A percentile compares a stretch with the other conserved stretches of the same genome.
These are phyloP conservation scores for Puffinus mauretanicus DNA, from an alignment of 2,113 vertebrate species.

Conservation along the genomic window DNA sequence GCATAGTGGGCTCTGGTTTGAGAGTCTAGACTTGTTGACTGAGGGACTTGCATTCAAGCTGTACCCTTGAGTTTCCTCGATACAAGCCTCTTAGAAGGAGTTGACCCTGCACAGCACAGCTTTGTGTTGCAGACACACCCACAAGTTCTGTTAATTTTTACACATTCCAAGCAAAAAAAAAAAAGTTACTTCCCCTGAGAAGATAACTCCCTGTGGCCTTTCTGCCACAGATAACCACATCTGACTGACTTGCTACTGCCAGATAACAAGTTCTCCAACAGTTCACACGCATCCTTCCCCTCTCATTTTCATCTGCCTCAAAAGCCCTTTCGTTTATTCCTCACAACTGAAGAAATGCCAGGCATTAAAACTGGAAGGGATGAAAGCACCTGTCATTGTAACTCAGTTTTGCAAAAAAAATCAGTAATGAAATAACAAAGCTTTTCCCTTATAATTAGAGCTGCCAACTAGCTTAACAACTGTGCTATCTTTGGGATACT, in stretches of 20 bases:
- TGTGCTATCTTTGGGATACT: neutral
- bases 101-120: neutral
- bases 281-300: neutral
- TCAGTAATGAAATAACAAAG: neutral
- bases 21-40: neutral
- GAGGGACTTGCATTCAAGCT: neutral
- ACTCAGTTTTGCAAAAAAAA: neutral
- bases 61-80: neutral
- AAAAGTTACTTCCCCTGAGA: neutral
- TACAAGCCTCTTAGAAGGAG: neutral
- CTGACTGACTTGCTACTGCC: neutral
- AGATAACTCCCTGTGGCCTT: neutral
- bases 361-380: neutral
- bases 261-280: neutral
- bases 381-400: neutral
- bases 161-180: neutral
- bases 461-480: neutral
- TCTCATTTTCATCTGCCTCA: neutral
- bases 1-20: neutral
- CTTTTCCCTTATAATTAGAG: neutral
- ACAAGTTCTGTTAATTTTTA: neutral
- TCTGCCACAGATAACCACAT: neutral
- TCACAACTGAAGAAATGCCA: neutral
- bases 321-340: neutral
- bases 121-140: neutral